Base-by-base conservation (phyloP, 2,797 vertebrate species). In the Potorous gilbertii region DNA sequence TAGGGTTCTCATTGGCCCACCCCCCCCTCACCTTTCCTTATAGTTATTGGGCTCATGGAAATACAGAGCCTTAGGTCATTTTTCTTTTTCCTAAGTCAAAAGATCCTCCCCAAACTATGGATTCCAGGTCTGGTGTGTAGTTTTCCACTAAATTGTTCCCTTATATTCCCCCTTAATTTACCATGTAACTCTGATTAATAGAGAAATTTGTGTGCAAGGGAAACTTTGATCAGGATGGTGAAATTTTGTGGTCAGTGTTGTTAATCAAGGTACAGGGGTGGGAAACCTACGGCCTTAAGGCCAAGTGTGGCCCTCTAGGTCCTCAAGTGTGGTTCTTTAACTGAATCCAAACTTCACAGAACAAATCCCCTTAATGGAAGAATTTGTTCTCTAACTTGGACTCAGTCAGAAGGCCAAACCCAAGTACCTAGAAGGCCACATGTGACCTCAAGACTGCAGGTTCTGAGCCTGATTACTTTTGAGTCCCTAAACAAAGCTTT, bases 21-120 rank as follows among this genome's bases (percentile, higher is more conserved):
- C 2, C n/a, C n/a, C 56, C 66, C 93, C 74, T 21, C 56, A 8
- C 28, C 29, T 62, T 92, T 93, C 93, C 87, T 94, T 40, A 91
- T 96, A 96, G 57, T 52, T 92, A 59, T 89, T 95, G 90, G 90
- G 59, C 46, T n/a, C 54, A 46, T 59, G 74, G 91, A 28, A 95
- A 59, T 62, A 54, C 18, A 46, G 54, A 91, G 54, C 8, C 29
- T 92, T 74, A 29, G 87, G 29, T 27, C 55, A 0, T 27, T 14
- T 92, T 21, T 81, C 0, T 91, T 87, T 56, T 92, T 27, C 56
- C 92, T 52, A 94, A 95, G 94, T 56, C 24, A 74, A 50, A 57
- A 0, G 95, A 95, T 95, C 90, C 34, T 94, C 14, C 1, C 1
- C 66, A 52, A 87, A 87, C 8, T 81, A 46, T 81, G 40, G 40